Evolutionary conservation across 2,113 vertebrate genomes (phyloP).

Genomic region (Meriones unguiculatus): DNA sequence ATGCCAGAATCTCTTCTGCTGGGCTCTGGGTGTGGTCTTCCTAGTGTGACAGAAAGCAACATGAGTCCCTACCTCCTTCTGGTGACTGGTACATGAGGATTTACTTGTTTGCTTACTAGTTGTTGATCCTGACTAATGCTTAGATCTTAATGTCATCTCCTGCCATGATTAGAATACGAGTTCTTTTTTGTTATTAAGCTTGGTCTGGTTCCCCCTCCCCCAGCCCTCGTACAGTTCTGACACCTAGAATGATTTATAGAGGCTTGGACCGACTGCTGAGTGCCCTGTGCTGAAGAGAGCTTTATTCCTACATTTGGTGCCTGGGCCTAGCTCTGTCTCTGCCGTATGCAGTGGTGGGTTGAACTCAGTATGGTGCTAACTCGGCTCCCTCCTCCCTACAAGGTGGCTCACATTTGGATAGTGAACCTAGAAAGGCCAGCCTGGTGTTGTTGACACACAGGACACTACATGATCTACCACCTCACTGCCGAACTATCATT

Average conservation of each 20-base stretch:
- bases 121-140: not conserved
- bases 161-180: constrained; percentile 12
- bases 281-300: not conserved
- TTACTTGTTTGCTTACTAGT: constrained; percentile 9
- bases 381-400: constrained; percentile 18
- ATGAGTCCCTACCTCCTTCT: constrained; percentile 38
- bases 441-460: constrained; percentile 55
- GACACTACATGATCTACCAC: not conserved
- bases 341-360: constrained; percentile 48
- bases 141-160: not conserved
- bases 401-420: constrained; percentile 46
- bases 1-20: constrained; percentile 64
- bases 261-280: constrained; percentile 15
- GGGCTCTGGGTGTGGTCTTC: constrained; percentile 73
- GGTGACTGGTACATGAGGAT: not conserved
- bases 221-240: not conserved
- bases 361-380: constrained; percentile 47
- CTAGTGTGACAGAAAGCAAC: constrained; percentile 55
- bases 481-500: not conserved
- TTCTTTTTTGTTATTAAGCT: constrained; percentile 32
- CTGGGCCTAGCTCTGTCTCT: constrained; percentile 8
- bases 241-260: constrained; percentile 31
- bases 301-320: constrained; percentile 22
- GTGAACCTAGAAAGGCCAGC: not conserved
- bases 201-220: not conserved